Percentiles rank a stretch among this genome's conserved stretches.
Evolutionary conservation across 2,113 vertebrate genomes (phyloP).

Genomic region (Leucosticte australis): DNA sequence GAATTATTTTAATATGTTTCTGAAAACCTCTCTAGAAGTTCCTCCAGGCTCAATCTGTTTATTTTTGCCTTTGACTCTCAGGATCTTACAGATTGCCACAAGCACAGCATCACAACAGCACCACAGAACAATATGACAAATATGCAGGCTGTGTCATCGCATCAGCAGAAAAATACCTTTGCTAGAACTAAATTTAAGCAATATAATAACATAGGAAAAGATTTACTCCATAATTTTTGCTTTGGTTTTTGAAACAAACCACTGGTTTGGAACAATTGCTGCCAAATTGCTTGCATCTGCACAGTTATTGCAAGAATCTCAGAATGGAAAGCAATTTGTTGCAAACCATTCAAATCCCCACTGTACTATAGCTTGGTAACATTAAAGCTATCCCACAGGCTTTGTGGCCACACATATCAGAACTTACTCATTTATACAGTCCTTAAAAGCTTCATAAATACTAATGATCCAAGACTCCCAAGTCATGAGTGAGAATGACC

Average conservation of each 20-base stretch:
- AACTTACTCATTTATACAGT: neutral
- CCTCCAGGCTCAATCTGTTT: neutral
- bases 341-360: neutral
- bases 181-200: constrained; percentile 39
- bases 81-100: neutral
- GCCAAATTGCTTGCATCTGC: constrained; percentile 45
- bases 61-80: neutral
- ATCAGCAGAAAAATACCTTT: constrained; percentile 41
- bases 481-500: neutral
- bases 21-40: neutral
- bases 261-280: constrained; percentile 48
- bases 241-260: constrained; percentile 44
- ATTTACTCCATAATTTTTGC: constrained; percentile 40
- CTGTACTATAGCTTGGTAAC: neutral
- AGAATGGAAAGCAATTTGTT: constrained; percentile 10
- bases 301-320: constrained; percentile 3
- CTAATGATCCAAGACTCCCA: neutral
- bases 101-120: neutral
- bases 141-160: neutral
- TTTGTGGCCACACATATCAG: neutral
- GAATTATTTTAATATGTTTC: neutral
- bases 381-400: neutral
- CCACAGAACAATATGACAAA: constrained; percentile 8
- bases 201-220: neutral
- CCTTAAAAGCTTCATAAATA: neutral